Base-by-base conservation (phyloP, 1,140 invertebrate species). In the Maconellicoccus hirsutus region DNA sequence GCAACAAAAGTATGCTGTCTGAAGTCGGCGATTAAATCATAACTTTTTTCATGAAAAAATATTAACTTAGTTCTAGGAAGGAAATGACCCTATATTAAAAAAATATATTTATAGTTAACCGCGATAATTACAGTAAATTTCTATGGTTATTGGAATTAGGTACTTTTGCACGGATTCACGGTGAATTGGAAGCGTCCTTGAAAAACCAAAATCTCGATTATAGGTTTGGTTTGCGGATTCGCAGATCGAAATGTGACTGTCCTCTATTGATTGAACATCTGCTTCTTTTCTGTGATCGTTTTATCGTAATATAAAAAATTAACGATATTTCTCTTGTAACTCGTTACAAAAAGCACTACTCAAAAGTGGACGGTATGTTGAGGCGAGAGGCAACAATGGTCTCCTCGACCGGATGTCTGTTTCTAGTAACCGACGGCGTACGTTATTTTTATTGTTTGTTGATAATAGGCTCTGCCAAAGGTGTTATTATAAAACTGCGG, bases 391-490 rank as follows among this genome's bases (percentile, higher is more conserved):
- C 42, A 52, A 52, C 42, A 52, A 52, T 52, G 42, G 42, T 52
- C 42, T 52, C 42, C n/a, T 16, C 42, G 42, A 19, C 42, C 42
- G 42, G 42, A 52, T 52, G 42, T 52, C 42, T 52, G 42, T 52
- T 52, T 52, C 42, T 52, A 52, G n/a, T 52, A 52, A 52, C 42
- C 42, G 42, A 52, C 42, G 42, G 6, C n/a, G 42, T 52, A 52
- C 42, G 42, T 52, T 52, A 52, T 52, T 52, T 52, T 52, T 52
- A 52, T 52, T 52, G 42, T 52, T 52, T 52, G 42, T 52, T 52
- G 42, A 52, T 52, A 52, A 52, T 52, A 52, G 42, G 42, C 42
- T 52, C 42, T 52, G 42, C 12, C n/a, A 52, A 52, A 52, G 42
- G 42, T 52, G 42, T 52, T 52, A 52, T 52, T 52, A 52, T 52